Evolutionary conservation across 2,113 vertebrate genomes (phyloP), one percentile per base, ranked within the genome.

Genomic region (Psettodes erumei): DNA sequence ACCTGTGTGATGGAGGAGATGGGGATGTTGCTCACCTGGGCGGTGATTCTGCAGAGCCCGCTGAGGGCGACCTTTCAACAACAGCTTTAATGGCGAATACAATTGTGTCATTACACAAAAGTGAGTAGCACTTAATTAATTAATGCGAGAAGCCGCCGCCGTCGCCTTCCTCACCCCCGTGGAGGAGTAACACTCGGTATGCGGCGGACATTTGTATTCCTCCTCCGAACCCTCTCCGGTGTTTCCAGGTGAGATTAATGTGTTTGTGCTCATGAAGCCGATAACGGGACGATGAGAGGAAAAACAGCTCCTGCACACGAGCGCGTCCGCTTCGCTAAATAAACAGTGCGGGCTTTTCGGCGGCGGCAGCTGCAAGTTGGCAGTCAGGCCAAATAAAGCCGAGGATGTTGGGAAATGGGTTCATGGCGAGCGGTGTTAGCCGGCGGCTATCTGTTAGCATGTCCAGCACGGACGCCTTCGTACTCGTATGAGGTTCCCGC

Each of bases 201-300:
- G n/a, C n/a, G n/a, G n/a, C n/a, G 35, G 60, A 68, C 65, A 83
- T 86, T 73, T 81, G 76, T 78, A 85, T 84, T 82, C 77, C n/a
- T 75, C 47, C 48, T 43, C 33, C 2, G n/a, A 69, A 76, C 56
- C 64, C 32, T 50, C 74, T 64, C 32, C 43, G 50, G 30, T 73
- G 74, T 83, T 79, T 81, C 72, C 54, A 18, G 50, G 58, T 68
- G 64, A 64, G 42, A 81, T 79, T 83, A 77, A 80, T 87, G 79
- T 83, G 71, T 85, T 76, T 84, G 72, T 62, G 73, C 67, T 53
- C 71, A 71, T 55, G 53, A 58, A 75, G 54, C 68, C 71, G 80
- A 84, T 87, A 76, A 81, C 38, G 70, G 76, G 65, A 71, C 70
- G 77, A 75, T 68, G 65, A 78, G 60, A 76, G 54, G n/a, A n/a